Evolutionary conservation across 2,888 invertebrate species (phyloP).

Genomic region (Sicus ferrugineus): DNA sequence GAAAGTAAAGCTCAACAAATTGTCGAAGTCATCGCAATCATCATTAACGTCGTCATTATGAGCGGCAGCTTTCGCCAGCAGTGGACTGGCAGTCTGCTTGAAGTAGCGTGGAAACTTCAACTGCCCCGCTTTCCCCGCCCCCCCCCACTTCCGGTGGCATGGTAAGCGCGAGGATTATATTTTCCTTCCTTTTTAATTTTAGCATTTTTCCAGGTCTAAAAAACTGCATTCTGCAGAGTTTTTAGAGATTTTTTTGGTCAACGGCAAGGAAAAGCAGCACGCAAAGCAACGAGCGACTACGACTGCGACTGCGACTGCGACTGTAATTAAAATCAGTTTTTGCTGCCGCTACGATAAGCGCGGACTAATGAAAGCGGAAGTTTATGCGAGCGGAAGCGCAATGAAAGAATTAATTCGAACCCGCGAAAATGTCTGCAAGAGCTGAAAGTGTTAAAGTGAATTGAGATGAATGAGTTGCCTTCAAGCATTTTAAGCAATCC

Average conservation of each 20-base stretch:
- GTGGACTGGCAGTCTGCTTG: not conserved
- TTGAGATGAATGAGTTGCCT: not conserved
- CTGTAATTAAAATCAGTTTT: slow-evolving; percentile 4
- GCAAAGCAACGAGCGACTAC: not conserved
- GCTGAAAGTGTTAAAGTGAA: not conserved
- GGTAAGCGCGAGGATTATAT: not conserved
- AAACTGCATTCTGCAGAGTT: not conserved
- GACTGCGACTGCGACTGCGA: not conserved
- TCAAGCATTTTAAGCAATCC: not conserved
- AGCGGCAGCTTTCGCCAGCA: not conserved
- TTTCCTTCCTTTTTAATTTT: not conserved
- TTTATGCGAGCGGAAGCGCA: not conserved
- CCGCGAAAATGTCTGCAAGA: not conserved
- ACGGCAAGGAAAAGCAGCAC: not conserved
- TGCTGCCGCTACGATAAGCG: not conserved
- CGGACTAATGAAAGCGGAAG: not conserved
- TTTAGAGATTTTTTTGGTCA: slow-evolving; percentile 5
- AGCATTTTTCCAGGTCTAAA: not conserved
- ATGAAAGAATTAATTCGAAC: not conserved
- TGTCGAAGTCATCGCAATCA: not conserved
- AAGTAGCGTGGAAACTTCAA: too few relatives aligned
- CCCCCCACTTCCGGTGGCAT: not conserved
- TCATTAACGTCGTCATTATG: not conserved
- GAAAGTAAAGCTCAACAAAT: slow-evolving; percentile 9
- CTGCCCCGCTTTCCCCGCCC: too few relatives aligned